Evolutionary conservation across 2,113 vertebrate genomes (phyloP).

Genomic region (Madoqua kirkii): DNA sequence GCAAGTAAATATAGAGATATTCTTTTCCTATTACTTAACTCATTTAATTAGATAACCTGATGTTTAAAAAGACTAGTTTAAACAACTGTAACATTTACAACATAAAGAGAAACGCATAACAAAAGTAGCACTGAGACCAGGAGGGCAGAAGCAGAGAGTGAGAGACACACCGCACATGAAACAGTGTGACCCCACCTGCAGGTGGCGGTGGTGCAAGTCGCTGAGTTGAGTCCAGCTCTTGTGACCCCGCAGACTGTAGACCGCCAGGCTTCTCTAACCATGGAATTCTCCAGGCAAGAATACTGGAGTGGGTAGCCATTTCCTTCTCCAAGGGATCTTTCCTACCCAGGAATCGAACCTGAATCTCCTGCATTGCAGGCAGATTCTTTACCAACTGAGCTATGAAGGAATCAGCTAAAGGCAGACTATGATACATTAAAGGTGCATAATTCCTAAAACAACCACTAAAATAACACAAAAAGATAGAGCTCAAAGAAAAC

Average conservation of each 20-base stretch:
- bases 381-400: background rate
- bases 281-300: background rate
- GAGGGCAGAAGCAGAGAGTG: background rate
- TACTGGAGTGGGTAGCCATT: background rate
- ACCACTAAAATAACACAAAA: background rate
- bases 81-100: background rate
- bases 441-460: background rate
- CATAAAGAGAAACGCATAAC: background rate
- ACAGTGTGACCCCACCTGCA: too few species aligned
- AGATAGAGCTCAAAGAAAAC: background rate
- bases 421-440: background rate
- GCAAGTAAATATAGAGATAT: background rate
- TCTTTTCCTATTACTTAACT: background rate
- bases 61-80: background rate
- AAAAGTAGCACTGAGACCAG: background rate
- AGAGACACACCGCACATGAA: background rate
- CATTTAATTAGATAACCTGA: background rate
- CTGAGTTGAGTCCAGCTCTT: background rate
- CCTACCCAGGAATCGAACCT: background rate
- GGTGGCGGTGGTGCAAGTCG: accelerated
- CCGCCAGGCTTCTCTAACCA: background rate
- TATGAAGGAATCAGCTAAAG: background rate
- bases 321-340: background rate
- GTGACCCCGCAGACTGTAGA: accelerated
- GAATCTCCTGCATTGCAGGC: background rate